Evolutionary conservation across 2,888 invertebrate species (phyloP).

Genomic region (Belgica antarctica): DNA sequence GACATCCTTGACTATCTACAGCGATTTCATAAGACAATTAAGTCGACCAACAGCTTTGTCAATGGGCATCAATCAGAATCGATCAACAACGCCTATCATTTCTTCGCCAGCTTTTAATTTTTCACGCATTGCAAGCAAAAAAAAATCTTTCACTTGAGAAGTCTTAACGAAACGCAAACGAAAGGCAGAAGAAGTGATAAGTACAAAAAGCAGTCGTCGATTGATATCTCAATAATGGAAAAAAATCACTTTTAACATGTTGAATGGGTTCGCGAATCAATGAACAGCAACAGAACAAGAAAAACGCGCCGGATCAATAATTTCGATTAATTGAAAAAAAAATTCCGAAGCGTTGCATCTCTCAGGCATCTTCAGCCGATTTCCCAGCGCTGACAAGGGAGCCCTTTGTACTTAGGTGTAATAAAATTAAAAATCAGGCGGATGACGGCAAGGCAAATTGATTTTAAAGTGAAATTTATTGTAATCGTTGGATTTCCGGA

Average conservation of each 20-base stretch:
- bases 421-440: conserved; percentile 14
- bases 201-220: conserved; percentile 1
- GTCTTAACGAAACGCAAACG: neutral
- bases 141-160: neutral
- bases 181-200: neutral
- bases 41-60: neutral
- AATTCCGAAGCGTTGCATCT: neutral
- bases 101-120: neutral
- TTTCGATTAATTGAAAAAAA: conserved; percentile 5
- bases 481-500: neutral
- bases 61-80: conserved; percentile 3
- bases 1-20: conserved; percentile 5
- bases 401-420: neutral
- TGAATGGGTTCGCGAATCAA: neutral
- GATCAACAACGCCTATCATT: neutral
- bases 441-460: conserved; percentile 8
- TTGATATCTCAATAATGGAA: conserved; percentile 23
- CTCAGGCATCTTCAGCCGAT: neutral
- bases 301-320: neutral
- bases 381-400: neutral
- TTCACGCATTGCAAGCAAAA: neutral
- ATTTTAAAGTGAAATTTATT: conserved; percentile 1
- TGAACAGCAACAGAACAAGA: no score
- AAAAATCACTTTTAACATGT: neutral
- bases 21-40: neutral